phyloP scores from a whole-genome alignment of 2,888 invertebrate species.

The Andricus quercusramuli region DNA sequence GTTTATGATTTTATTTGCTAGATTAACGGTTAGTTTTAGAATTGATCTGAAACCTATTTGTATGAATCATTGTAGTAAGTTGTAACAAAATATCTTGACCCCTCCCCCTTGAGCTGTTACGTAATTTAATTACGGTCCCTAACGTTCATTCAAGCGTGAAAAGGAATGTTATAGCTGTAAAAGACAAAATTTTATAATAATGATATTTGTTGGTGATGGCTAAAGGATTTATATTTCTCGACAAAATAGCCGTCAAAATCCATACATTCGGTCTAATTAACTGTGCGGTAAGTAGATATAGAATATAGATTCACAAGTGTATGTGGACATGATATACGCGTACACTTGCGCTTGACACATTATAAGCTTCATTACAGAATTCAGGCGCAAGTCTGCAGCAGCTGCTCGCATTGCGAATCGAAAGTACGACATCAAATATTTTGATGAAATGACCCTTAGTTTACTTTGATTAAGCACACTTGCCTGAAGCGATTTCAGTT shows the following conservation, averaged over 20 bases:
- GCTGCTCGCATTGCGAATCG: conserved; percentile 13
- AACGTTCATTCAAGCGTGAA: no score
- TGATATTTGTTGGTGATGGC: not conserved
- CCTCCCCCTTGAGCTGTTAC: no score
- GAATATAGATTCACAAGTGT: conserved; percentile 27
- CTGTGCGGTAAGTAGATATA: conserved; percentile 26
- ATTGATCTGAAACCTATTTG: no score
- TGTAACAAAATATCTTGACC: no score
- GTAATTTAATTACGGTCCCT: no score
- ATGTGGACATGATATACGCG: conserved; percentile 19
- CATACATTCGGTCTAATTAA: conserved; percentile 26
- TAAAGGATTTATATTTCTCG: not conserved
- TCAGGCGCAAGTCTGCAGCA: conserved; percentile 27
- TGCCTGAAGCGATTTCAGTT: not conserved
- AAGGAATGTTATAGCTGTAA: not conserved
- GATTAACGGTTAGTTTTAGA: no score
- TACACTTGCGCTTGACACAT: conserved; percentile 29
- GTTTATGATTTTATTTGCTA: no score
- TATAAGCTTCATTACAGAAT: conserved; percentile 5
- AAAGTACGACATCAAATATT: conserved; percentile 3
- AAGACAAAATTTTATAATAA: not conserved
- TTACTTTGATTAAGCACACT: conserved; percentile 12
- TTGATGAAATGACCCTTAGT: conserved; percentile 12
- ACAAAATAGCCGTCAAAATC: conserved; percentile 26
- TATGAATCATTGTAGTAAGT: no score